Evolutionary conservation across 2,888 invertebrate genomes (phyloP).

Genomic region (Caenorhabditis sinica): DNA sequence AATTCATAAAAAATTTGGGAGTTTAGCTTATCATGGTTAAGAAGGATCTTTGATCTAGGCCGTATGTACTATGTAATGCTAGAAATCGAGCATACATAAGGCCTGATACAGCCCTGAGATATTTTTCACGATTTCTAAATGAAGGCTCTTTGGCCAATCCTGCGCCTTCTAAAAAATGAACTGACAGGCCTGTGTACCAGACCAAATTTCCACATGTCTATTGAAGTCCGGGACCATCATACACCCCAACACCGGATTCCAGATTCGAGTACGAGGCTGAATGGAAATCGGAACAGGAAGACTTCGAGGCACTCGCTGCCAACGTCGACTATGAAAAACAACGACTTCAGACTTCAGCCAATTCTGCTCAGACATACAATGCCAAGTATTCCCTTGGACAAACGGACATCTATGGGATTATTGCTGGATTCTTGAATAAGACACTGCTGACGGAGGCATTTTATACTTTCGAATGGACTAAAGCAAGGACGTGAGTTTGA

Average conservation of each 20-base stretch:
- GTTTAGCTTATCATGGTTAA: too few relatives aligned
- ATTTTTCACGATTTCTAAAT: too few relatives aligned
- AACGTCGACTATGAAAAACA: constrained; percentile 32
- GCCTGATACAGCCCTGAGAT: too few relatives aligned
- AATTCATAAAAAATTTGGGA: neutral
- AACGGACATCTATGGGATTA: constrained; percentile 38
- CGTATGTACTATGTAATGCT: too few relatives aligned
- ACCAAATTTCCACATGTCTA: neutral
- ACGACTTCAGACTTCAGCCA: constrained; percentile 4
- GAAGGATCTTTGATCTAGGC: too few relatives aligned
- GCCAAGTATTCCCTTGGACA: constrained; percentile 26
- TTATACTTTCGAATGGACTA: constrained; percentile 41
- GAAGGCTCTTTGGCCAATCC: too few relatives aligned
- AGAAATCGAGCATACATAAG: too few relatives aligned
- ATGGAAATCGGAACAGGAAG: constrained; percentile 43
- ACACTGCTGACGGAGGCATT: constrained; percentile 20
- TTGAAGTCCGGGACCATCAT: neutral
- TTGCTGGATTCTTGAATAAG: constrained; percentile 46
- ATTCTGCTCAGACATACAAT: constrained; percentile 31
- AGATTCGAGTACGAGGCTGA: constrained; percentile 51
- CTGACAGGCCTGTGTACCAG: neutral
- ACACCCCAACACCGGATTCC: neutral
- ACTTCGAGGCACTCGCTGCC: constrained; percentile 18
- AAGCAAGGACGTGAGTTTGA: constrained; percentile 36
- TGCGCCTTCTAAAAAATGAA: too few relatives aligned